Percentiles rank a stretch among this genome's conserved stretches.
These are phyloP conservation scores for Caenorhabditis sp. DNA, from an alignment of 2,888 invertebrate genomes.

Conservation along the genomic window DNA sequence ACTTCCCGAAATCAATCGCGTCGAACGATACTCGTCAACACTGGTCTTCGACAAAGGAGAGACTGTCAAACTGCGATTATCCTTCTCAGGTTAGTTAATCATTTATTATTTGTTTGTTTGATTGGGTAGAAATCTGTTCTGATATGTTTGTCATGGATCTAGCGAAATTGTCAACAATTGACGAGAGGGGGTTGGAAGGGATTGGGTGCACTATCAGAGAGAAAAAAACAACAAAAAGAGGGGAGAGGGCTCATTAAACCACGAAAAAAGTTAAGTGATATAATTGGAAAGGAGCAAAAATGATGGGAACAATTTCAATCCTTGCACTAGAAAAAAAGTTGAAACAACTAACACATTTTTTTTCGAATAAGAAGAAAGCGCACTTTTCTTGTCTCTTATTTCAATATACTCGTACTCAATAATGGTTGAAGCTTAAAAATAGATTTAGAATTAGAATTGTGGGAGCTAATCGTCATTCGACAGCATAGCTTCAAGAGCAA, in stretches of 20 bases:
- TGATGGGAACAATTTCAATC: neutral
- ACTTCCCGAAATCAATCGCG: constrained; percentile 54
- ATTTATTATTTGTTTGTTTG: neutral
- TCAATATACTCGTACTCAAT: constrained; percentile 1
- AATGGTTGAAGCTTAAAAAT: neutral
- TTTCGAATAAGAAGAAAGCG: constrained; percentile 4
- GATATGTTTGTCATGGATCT: neutral
- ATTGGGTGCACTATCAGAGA: neutral
- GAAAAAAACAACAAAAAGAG: neutral
- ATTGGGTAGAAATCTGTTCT: neutral
- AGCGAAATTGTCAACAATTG: neutral
- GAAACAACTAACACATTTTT: constrained; percentile 1
- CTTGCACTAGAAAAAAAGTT: neutral
- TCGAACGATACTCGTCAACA: constrained; percentile 55
- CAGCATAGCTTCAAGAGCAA: constrained; percentile 55
- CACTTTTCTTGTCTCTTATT: constrained; percentile 19
- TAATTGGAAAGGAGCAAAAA: neutral
- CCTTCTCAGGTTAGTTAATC: constrained; percentile 52
- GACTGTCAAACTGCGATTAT: constrained; percentile 55
- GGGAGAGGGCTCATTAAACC: too few relatives aligned
- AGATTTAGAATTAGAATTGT: neutral
- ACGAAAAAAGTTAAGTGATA: neutral
- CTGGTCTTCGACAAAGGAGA: constrained; percentile 60
- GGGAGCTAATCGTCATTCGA: constrained; percentile 41
- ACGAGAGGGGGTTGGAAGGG: constrained; percentile 1